Evolutionary conservation across 2,797 vertebrate species (phyloP).

Genomic region (Aplochiton taeniatus): DNA sequence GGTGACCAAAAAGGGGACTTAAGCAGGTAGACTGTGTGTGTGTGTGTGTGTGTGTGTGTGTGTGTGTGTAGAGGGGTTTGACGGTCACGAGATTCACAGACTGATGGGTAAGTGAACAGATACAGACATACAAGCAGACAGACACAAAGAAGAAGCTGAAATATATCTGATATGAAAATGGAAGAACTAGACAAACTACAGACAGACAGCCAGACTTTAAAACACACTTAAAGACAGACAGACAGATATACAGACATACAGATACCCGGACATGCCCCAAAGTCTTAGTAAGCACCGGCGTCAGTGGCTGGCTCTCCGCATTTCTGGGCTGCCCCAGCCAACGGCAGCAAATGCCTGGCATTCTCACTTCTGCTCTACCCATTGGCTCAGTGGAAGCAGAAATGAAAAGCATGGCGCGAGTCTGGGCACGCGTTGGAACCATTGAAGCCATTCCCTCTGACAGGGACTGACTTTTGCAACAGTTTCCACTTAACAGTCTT

Average conservation of each 20-base stretch:
- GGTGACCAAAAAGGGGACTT: too few species aligned
- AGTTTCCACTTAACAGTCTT: not conserved
- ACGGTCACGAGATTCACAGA: too few species aligned
- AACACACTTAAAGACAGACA: slow-evolving; percentile 5
- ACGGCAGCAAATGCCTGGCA: slow-evolving; percentile 57
- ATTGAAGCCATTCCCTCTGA: slow-evolving; percentile 34
- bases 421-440: slow-evolving; percentile 28
- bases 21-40: too few species aligned
- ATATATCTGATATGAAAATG: too few species aligned
- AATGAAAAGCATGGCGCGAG: slow-evolving; percentile 5
- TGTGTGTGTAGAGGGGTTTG: too few species aligned
- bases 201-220: not conserved
- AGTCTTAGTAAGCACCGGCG: slow-evolving; percentile 60
- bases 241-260: slow-evolving; percentile 23
- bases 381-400: not conserved
- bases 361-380: slow-evolving; percentile 45
- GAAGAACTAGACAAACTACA: too few species aligned
- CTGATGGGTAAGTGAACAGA: too few species aligned
- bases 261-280: slow-evolving; percentile 22
- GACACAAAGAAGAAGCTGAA: too few species aligned
- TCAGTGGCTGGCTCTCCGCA: slow-evolving; percentile 73
- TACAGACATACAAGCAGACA: slow-evolving; percentile 14
- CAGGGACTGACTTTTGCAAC: not conserved
- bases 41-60: too few species aligned
- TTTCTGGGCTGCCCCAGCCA: slow-evolving; percentile 69